Evolutionary conservation across 2,888 invertebrate genomes (phyloP).

Genomic region (Marronus borbonicus): DNA sequence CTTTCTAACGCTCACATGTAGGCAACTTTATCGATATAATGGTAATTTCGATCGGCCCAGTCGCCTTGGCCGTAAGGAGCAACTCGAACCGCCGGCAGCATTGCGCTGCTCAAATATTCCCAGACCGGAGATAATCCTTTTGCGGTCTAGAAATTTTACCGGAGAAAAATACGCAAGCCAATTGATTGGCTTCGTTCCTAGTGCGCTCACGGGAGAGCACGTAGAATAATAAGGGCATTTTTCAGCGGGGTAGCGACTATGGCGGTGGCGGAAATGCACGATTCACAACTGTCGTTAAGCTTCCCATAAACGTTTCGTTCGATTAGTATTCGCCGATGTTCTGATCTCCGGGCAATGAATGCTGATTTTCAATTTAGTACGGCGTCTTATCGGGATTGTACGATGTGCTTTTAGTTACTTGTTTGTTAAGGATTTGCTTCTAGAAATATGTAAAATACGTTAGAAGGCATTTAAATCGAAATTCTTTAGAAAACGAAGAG

Average conservation of each 20-base stretch:
- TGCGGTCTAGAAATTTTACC: constrained; percentile 44
- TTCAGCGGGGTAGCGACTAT: constrained; percentile 21
- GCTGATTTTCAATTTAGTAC: constrained; percentile 44
- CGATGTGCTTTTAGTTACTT: constrained; percentile 21
- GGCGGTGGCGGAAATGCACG: constrained; percentile 11
- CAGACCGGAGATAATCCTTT: constrained; percentile 42
- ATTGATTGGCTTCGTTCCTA: constrained; percentile 42
- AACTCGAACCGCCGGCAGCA: constrained; percentile 17
- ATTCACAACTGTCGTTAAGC: constrained; percentile 30
- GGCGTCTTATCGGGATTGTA: constrained; percentile 30
- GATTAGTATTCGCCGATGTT: constrained; percentile 37
- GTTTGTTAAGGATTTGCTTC: constrained; percentile 12
- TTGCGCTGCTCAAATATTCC: constrained; percentile 42
- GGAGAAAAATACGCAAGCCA: constrained; percentile 41
- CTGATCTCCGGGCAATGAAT: constrained; percentile 40
- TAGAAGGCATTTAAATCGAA: constrained; percentile 1
- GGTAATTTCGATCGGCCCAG: constrained; percentile 34
- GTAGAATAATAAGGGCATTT: constrained; percentile 46
- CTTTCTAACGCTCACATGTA: constrained; percentile 16
- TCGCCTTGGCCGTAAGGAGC: constrained; percentile 5
- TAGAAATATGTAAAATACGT: neutral
- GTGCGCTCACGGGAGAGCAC: constrained; percentile 38
- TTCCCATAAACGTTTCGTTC: constrained; percentile 15
- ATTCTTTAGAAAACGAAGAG: neutral
- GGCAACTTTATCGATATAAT: constrained; percentile 34